Conservation (phyloP, 2,888 invertebrate genomes). For the Melikaiella ostensackeni region DNA sequence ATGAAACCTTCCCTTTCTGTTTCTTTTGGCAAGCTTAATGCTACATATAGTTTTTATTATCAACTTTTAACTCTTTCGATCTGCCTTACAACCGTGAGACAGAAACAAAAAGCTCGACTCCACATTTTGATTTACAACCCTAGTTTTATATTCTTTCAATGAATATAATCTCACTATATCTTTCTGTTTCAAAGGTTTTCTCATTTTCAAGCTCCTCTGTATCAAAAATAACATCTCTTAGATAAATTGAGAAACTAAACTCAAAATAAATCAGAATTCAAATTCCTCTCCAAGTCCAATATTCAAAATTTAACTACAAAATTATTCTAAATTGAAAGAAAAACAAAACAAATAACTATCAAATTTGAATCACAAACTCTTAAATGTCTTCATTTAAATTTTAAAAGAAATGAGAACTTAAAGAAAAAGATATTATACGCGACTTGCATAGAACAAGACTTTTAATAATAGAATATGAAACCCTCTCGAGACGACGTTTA, state of each 20-base stretch:
- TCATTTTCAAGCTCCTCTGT: background rate
- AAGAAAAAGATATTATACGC: too few relatives aligned
- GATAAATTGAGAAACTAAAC: too few relatives aligned
- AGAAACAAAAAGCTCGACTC: background rate
- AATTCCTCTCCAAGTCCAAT: too few relatives aligned
- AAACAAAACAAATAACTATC: too few relatives aligned
- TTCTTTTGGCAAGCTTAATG: constrained; percentile 31
- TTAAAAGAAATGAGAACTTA: too few relatives aligned
- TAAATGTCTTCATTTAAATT: background rate
- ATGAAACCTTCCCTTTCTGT: constrained; percentile 22
- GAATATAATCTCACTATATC: background rate
- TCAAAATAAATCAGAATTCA: too few relatives aligned
- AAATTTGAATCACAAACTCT: background rate
- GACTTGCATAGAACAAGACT: too few relatives aligned
- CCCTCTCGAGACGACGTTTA: too few relatives aligned
- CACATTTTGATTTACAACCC: background rate
- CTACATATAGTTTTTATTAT: constrained; percentile 26
- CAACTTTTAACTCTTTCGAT: background rate
- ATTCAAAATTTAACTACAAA: too few relatives aligned
- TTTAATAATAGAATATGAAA: too few relatives aligned
- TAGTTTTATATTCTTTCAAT: background rate
- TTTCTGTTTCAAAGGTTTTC: background rate
- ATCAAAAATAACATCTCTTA: background rate
- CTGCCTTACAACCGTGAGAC: background rate
- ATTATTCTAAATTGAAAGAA: too few relatives aligned